phyloP scores from a whole-genome alignment of 2,888 invertebrate genomes.

The Hyles lineata region DNA sequence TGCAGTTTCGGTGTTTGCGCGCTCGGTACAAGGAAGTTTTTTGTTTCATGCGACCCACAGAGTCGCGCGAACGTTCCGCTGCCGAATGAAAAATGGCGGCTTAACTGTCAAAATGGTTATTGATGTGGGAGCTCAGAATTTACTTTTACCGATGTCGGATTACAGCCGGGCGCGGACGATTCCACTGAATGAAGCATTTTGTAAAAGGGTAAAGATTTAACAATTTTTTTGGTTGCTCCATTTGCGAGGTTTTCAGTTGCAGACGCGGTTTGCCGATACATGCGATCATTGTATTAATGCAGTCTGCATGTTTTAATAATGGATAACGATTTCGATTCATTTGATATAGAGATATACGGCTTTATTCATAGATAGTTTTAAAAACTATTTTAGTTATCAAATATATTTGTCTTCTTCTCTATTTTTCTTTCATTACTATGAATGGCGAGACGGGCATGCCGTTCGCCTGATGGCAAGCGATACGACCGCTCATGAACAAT shows the following conservation, averaged over 20 bases:
- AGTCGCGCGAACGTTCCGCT: slow-evolving; percentile 41
- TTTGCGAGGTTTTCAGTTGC: slow-evolving; percentile 8
- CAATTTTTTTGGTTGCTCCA: slow-evolving; percentile 34
- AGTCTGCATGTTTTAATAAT: background rate
- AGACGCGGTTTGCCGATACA: background rate
- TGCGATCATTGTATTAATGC: slow-evolving; percentile 1
- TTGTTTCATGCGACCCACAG: slow-evolving; percentile 65
- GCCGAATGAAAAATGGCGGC: slow-evolving; percentile 78
- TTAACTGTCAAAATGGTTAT: slow-evolving; percentile 80
- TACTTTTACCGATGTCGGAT: slow-evolving; percentile 74
- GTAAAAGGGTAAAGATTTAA: slow-evolving; percentile 28
- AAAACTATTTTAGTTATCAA: too few species aligned
- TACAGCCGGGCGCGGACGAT: slow-evolving; percentile 40
- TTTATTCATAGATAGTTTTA: too few species aligned
- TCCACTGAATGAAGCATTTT: slow-evolving; percentile 36
- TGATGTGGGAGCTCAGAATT: slow-evolving; percentile 74
- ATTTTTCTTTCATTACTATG: too few species aligned
- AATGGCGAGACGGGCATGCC: too few species aligned
- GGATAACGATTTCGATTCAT: background rate
- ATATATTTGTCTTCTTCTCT: too few species aligned
- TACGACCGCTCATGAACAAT: too few species aligned
- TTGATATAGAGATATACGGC: too few species aligned
- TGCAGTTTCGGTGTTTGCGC: slow-evolving; percentile 63
- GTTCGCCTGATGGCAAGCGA: too few species aligned
- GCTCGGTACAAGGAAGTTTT: slow-evolving; percentile 63